Evolutionary conservation across 2,888 invertebrate species (phyloP).

Genomic region (Fissipunctia ypsillon): DNA sequence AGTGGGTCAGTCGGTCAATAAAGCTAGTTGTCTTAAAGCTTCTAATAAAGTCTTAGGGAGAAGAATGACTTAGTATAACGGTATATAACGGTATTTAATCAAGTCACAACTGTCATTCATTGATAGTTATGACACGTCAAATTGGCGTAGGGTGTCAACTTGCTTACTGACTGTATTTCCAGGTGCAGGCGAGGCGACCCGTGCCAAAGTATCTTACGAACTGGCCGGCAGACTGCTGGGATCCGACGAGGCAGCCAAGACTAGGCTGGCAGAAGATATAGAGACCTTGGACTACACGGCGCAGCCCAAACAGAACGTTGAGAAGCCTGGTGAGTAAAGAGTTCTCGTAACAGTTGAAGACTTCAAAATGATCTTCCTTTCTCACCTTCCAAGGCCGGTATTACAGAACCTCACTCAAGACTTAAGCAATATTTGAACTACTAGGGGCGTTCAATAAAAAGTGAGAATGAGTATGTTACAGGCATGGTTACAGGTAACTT

Average conservation of each 20-base stretch:
- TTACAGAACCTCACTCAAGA: not conserved
- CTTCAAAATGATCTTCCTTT: not conserved
- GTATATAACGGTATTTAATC: too few relatives aligned
- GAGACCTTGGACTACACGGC: constrained; percentile 72
- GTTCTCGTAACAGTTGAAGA: not conserved
- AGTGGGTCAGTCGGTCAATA: not conserved
- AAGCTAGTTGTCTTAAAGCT: not conserved
- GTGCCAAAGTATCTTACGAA: constrained; percentile 92
- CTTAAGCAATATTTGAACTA: too few relatives aligned
- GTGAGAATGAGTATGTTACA: too few relatives aligned
- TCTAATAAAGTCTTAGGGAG: not conserved
- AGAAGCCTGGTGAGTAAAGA: constrained; percentile 71
- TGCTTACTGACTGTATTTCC: not conserved
- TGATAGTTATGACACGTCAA: too few relatives aligned
- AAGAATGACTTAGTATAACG: not conserved
- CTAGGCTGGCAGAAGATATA: constrained; percentile 84
- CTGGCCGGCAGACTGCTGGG: constrained; percentile 91
- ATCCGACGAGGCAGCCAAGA: constrained; percentile 82
- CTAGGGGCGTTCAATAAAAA: too few relatives aligned
- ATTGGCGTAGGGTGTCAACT: not conserved
- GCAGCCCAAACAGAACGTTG: constrained; percentile 68
- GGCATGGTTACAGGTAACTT: too few relatives aligned
- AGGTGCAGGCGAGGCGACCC: constrained; percentile 90
- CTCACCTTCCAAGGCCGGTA: too few relatives aligned
- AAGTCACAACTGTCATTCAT: too few relatives aligned